Percentiles rank a stretch among this genome's conserved stretches.
Conservation (phyloP, 2,797 vertebrate species). For the Valencia hispanica region DNA sequence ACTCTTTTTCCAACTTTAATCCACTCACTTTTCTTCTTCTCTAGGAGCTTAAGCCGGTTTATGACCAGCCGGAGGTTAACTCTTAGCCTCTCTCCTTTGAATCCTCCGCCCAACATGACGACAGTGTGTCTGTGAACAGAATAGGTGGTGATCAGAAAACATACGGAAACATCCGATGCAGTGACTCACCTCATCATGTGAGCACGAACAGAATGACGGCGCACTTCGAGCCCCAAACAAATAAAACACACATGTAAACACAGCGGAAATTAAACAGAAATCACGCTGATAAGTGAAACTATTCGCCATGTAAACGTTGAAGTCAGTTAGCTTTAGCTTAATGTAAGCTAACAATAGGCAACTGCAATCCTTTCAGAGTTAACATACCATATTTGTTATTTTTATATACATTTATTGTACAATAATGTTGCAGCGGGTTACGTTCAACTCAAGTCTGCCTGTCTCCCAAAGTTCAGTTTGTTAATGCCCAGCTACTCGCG, state of each 20-base stretch:
- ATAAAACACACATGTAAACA: constrained; percentile 11
- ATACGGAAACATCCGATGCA: constrained; percentile 18
- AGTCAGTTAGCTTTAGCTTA: constrained; percentile 47
- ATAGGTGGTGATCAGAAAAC: constrained; percentile 1
- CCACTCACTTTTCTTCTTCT: constrained; percentile 98
- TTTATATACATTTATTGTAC: not conserved
- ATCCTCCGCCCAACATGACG: constrained; percentile 92
- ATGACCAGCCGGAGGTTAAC: constrained; percentile 97
- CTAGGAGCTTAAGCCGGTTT: constrained; percentile 95
- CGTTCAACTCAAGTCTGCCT: not conserved
- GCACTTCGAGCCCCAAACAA: constrained; percentile 28
- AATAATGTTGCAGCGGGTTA: fast-evolving
- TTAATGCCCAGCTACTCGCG: constrained; percentile 31
- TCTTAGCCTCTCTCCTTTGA: constrained; percentile 92
- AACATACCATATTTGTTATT: fast-evolving
- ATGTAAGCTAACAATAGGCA: constrained; percentile 15
- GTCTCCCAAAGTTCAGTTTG: constrained; percentile 29
- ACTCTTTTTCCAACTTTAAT: not conserved
- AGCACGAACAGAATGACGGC: constrained; percentile 35
- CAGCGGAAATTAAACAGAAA: not conserved
- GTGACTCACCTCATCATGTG: constrained; percentile 69
- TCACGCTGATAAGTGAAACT: not conserved
- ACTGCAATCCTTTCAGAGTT: not conserved
- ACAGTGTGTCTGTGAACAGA: constrained; percentile 34
- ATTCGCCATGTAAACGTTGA: not conserved